Percentiles rank a stretch among this genome's conserved stretches.
phyloP scores from a whole-genome alignment of 2,113 vertebrate genomes.

The human (Homo sapiens) region GRCh38 chrX:40057001-40057500 shows the following conservation, averaged over 20 bases:
- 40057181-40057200: slow-evolving; percentile 94
- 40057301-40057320: slow-evolving; percentile 95
- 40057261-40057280: slow-evolving; percentile 95
- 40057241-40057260: slow-evolving; percentile 95
- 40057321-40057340: slow-evolving; percentile 83
- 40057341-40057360: neutral
- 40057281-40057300: slow-evolving; percentile 94
- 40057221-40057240: slow-evolving; percentile 95
- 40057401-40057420: neutral
- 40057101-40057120: neutral
- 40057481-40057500: neutral
- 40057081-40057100: neutral
- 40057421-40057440: neutral
- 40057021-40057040: neutral
- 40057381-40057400: neutral
- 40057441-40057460: neutral
- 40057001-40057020: neutral
- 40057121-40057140: neutral
- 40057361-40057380: too few relatives aligned
- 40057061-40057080: neutral
- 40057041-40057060: neutral
- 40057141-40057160: slow-evolving; percentile 87
- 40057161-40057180: slow-evolving; percentile 98
- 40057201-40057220: slow-evolving; percentile 93
- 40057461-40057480: neutral